A percentile compares a stretch with the other conserved stretches of the same genome.
These are phyloP conservation scores for Antidorcas marsupialis DNA, from an alignment of 2,113 vertebrate species.

Conservation along the genomic window DNA sequence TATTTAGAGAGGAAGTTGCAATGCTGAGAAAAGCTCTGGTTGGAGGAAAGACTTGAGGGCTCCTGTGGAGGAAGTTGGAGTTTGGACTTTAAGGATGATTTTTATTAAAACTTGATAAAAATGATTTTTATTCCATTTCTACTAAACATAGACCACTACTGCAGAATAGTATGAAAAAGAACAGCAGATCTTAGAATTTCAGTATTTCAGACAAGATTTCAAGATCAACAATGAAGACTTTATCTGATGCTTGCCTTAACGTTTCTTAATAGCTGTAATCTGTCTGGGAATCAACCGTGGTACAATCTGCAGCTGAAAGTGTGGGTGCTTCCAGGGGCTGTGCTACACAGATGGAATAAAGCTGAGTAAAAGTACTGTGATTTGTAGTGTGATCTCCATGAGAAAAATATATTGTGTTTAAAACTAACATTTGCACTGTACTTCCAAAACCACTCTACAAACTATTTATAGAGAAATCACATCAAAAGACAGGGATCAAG, in stretches of 20 bases:
- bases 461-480: constrained; percentile 48
- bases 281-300: background rate
- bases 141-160: background rate
- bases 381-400: background rate
- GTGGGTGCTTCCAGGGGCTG: background rate
- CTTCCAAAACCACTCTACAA: background rate
- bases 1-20: background rate
- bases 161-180: background rate
- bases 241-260: background rate
- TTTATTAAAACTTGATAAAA: background rate
- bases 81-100: background rate
- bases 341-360: background rate
- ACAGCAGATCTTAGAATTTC: background rate
- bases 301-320: background rate
- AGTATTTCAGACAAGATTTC: constrained; percentile 2
- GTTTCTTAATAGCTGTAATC: background rate
- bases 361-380: background rate
- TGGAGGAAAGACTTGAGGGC: background rate
- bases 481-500: background rate
- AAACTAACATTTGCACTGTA: constrained; percentile 1
- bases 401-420: constrained; percentile 15
- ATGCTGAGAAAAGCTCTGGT: background rate
- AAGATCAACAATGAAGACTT: background rate
- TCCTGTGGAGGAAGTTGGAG: background rate
- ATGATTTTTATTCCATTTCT: background rate